A percentile compares a stretch with the other conserved stretches of the same genome.
phyloP scores from a whole-genome alignment of 2,797 vertebrate species.

The Melopsittacus undulatus region DNA sequence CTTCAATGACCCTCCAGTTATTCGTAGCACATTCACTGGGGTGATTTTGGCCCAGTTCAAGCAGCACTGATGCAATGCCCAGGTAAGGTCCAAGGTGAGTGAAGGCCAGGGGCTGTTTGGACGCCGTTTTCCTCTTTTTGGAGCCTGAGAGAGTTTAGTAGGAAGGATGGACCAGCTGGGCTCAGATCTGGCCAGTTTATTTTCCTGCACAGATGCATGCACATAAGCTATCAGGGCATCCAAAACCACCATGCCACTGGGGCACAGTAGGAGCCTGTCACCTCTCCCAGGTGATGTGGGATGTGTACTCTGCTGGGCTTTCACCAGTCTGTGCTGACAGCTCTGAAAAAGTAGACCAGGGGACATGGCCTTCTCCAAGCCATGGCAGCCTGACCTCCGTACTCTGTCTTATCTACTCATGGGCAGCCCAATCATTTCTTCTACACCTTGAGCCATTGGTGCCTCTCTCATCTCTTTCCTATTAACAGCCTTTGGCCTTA shows the following conservation, averaged over 20 bases:
- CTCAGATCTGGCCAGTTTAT: not conserved
- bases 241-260: not conserved
- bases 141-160: not conserved
- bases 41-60: not conserved
- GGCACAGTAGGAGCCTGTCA: not conserved
- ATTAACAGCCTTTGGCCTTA: not conserved
- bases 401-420: not conserved
- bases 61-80: not conserved
- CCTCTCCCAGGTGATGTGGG: rapidly evolving
- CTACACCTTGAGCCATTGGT: not conserved
- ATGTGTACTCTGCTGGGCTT: rapidly evolving
- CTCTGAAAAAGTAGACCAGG: not conserved
- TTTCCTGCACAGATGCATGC: not conserved
- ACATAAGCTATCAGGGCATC: rapidly evolving
- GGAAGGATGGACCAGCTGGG: not conserved
- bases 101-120: not conserved
- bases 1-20: not conserved
- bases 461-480: not conserved
- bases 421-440: not conserved
- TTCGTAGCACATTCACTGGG: too few species aligned
- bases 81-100: not conserved
- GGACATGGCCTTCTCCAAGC: not conserved
- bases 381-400: not conserved
- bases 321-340: not conserved
- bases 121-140: not conserved